phyloP scores from a whole-genome alignment of 2,797 vertebrate genomes.

The Sarcophilus harrisii region DNA sequence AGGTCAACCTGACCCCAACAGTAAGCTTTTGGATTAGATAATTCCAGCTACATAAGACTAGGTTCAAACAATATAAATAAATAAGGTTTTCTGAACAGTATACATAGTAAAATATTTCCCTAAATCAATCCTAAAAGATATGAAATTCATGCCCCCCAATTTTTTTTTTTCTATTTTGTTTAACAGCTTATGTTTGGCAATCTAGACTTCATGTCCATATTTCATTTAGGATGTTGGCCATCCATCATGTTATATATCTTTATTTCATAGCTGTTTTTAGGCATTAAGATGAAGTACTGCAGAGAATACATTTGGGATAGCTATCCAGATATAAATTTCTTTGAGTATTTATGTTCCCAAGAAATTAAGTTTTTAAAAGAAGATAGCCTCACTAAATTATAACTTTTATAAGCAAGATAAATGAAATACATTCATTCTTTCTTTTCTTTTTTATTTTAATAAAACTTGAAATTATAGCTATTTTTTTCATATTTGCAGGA shows the following conservation, averaged over 20 bases:
- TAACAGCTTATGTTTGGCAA: constrained; percentile 38
- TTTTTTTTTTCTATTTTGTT: constrained; percentile 40
- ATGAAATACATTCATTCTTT: constrained; percentile 58
- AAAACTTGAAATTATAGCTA: constrained; percentile 77
- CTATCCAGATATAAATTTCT: neutral
- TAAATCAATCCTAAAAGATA: neutral
- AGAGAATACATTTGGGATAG: constrained; percentile 3
- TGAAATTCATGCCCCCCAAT: neutral
- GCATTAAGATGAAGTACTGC: constrained; percentile 15
- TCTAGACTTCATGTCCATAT: neutral
- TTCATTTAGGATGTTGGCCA: neutral
- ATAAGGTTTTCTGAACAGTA: neutral
- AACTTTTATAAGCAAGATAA: constrained; percentile 41
- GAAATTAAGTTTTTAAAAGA: constrained; percentile 40
- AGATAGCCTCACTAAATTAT: constrained; percentile 1
- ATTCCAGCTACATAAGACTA: neutral
- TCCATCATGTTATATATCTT: neutral
- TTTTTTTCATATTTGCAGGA: constrained; percentile 88
- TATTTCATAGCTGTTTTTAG: neutral
- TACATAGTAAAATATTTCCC: neutral
- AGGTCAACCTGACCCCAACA: neutral
- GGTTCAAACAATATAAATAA: neutral
- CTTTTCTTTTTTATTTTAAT: constrained; percentile 61
- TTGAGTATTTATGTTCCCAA: constrained; percentile 47
- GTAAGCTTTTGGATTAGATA: neutral